Evolutionary conservation across 2,113 vertebrate species (phyloP).

Genomic region (Probosciger aterrimus): DNA sequence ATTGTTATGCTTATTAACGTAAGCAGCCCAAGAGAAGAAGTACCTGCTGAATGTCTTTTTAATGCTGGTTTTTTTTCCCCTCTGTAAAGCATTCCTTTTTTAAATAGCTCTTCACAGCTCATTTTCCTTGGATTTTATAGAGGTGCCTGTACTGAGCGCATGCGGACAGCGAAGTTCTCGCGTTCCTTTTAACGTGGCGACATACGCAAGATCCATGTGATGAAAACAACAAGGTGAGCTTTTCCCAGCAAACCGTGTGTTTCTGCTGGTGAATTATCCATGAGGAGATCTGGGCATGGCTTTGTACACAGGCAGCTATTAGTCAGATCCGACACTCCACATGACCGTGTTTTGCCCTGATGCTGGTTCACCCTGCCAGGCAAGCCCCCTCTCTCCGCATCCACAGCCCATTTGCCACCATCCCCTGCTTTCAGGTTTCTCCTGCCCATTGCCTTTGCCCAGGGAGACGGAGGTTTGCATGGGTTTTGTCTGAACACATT

Average conservation of each 20-base stretch:
- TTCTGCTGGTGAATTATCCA: neutral
- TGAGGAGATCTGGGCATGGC: neutral
- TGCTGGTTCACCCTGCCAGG: neutral
- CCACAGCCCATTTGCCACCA: neutral
- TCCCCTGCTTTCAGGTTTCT: neutral
- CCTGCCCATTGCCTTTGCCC: neutral
- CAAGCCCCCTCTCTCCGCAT: neutral
- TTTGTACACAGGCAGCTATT: neutral
- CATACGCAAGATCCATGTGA: neutral
- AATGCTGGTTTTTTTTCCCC: neutral
- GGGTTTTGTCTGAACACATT: fast-evolving
- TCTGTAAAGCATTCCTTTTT: neutral
- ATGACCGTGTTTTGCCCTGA: fast-evolving
- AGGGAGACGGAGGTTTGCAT: neutral
- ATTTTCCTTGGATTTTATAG: neutral
- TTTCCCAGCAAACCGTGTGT: neutral
- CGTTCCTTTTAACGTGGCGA: neutral
- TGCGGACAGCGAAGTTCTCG: neutral
- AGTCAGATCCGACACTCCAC: neutral
- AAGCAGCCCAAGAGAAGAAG: neutral
- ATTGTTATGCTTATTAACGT: neutral
- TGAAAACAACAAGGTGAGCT: neutral
- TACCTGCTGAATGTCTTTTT: neutral
- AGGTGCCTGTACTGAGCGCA: neutral
- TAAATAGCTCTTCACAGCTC: neutral